phyloP scores from a whole-genome alignment of 2,888 invertebrate species.

The Aethes cnicana region DNA sequence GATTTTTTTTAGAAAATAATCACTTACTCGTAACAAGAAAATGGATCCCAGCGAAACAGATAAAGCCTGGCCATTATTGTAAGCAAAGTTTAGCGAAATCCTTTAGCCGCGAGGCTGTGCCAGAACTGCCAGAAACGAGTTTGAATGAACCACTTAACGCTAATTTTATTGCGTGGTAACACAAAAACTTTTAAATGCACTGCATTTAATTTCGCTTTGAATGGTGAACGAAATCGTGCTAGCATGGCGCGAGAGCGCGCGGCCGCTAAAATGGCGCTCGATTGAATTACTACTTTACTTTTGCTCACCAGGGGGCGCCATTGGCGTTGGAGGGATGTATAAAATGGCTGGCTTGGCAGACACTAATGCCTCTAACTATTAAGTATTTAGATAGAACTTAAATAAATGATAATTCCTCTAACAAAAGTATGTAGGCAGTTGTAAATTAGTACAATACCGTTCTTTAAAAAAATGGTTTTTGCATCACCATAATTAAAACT shows the following conservation, averaged over 20 bases:
- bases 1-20: too few relatives aligned
- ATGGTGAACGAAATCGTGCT: conserved; percentile 37
- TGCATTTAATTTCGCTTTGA: conserved; percentile 34
- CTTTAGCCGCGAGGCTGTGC: conserved; percentile 11
- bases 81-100: conserved; percentile 18
- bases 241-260: conserved; percentile 31
- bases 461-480: too few relatives aligned
- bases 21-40: too few relatives aligned
- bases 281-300: neutral
- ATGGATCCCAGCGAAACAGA: conserved; percentile 4
- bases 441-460: too few relatives aligned
- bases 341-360: too few relatives aligned
- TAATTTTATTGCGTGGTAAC: conserved; percentile 36
- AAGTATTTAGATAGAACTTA: too few relatives aligned
- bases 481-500: too few relatives aligned
- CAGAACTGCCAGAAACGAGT: conserved; percentile 1
- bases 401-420: too few relatives aligned
- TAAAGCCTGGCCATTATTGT: conserved; percentile 18
- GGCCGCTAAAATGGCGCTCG: conserved; percentile 29
- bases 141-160: conserved; percentile 29
- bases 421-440: too few relatives aligned
- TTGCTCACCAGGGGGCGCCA: too few relatives aligned
- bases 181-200: conserved; percentile 36
- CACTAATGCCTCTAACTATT: too few relatives aligned
- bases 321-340: too few relatives aligned